Base-by-base conservation (phyloP, 1,140 invertebrate genomes). In the Delia radicum region DNA sequence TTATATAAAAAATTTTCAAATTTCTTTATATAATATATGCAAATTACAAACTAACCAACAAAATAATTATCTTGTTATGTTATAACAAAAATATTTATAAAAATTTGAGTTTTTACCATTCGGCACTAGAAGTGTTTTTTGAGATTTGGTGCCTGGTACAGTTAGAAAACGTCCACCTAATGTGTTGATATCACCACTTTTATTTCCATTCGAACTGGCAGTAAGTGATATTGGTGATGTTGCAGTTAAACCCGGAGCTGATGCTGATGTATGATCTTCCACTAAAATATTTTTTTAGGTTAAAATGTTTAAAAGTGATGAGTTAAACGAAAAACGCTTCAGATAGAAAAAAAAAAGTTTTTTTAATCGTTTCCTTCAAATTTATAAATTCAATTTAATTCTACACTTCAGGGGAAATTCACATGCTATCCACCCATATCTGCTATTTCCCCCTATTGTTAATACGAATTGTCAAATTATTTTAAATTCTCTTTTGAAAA, bases 91-190 rank as follows among this genome's bases (percentile, higher is more conserved):
- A 1, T 74, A 7, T 29, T 1, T 65, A 65, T n/a, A n/a, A n/a
- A n/a, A n/a, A n/a, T n/a, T n/a, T 29, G 24, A 3, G 33, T 73
- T 73, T 77, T 77, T 77, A 77, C 77, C 77, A 74, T 75, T 69
- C 18, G 76, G n/a, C n/a, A 75, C 29, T 8, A 26, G 77, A 77
- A 83, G 79, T 76, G 78, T 67, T 77, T 78, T 83, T 7, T 18
- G 29, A 77, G 65, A 80, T 78, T 85, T 85, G 10, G 21, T 55
- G n/a, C 48, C 84, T 78, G 84, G 84, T 65, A 86, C 84, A 21
- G 84, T 80, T 79, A 86, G 77, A 76, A 83, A 86, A 74, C 83
- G 84, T 63, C 84, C 84, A 74, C 73, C 79, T 67, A 75, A 76
- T 29, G 74, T 67, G 74, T 71, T 78, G 63, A 74, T 76, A 42